Conservation (phyloP, 2,113 vertebrate species). For the Cololabis saira region DNA sequence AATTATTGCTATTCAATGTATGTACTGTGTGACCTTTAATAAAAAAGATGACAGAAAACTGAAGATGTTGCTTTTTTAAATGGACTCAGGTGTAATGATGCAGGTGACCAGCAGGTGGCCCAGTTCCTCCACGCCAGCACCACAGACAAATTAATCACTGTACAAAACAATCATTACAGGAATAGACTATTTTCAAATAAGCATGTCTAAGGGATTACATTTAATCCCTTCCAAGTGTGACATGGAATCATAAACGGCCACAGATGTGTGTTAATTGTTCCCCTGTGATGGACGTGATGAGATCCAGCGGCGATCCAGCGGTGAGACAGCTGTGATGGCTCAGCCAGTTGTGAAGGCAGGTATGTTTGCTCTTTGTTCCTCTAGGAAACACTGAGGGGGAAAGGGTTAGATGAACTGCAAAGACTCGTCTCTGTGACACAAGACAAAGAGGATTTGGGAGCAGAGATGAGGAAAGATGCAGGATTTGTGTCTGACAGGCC, state of each 20-base stretch:
- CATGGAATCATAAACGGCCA: constrained; percentile 48
- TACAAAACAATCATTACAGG: constrained; percentile 20
- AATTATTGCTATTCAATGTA: constrained; percentile 10
- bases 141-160: constrained; percentile 1
- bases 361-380: constrained; percentile 42
- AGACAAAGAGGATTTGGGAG: constrained; percentile 44
- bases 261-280: constrained; percentile 29
- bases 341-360: constrained; percentile 41
- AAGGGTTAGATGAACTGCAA: constrained; percentile 13
- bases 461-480: constrained; percentile 1
- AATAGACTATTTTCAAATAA: constrained; percentile 34
- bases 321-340: constrained; percentile 12
- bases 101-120: constrained; percentile 56
- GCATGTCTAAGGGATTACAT: constrained; percentile 40
- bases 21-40: constrained; percentile 32
- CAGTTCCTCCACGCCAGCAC: constrained; percentile 6
- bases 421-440: constrained; percentile 40
- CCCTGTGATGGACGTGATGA: constrained; percentile 19
- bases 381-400: constrained; percentile 20
- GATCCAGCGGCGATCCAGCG: constrained; percentile 49
- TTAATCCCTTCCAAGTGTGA: constrained; percentile 57
- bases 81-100: background rate
- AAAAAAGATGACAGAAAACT: constrained; percentile 14
- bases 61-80: no score
- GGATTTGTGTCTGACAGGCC: constrained; percentile 40